These are phyloP conservation scores for Anableps anableps DNA, from an alignment of 2,797 vertebrate genomes.

Conservation along the genomic window DNA sequence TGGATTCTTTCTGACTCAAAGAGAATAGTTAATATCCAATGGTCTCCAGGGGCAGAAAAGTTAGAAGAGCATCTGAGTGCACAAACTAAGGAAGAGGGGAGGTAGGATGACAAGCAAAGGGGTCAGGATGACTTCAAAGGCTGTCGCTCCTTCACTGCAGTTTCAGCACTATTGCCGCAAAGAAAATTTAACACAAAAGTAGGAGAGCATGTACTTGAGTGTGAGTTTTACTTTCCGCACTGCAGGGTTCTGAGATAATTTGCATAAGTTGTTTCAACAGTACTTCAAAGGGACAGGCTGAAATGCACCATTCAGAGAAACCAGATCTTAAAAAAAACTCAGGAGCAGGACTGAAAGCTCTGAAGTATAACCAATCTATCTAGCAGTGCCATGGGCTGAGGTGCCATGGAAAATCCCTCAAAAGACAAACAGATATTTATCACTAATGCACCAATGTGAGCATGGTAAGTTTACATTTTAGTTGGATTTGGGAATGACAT, in stretches of 20 bases:
- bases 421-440: background rate
- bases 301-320: slow-evolving; percentile 52
- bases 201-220: slow-evolving; percentile 26
- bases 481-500: no score
- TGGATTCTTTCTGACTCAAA: slow-evolving; percentile 34
- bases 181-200: slow-evolving; percentile 46
- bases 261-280: slow-evolving; percentile 70
- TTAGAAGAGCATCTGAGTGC: background rate
- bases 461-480: background rate
- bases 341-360: slow-evolving; percentile 15
- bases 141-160: slow-evolving; percentile 23
- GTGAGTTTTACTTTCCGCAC: slow-evolving; percentile 33
- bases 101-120: slow-evolving; percentile 26
- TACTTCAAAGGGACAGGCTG: slow-evolving; percentile 66
- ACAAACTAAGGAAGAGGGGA: slow-evolving; percentile 10
- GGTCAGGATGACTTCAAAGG: slow-evolving; percentile 65
- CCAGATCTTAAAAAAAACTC: slow-evolving; percentile 27
- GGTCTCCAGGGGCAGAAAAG: slow-evolving; percentile 19
- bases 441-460: background rate
- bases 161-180: slow-evolving; percentile 28
- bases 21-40: slow-evolving; percentile 45
- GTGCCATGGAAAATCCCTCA: background rate
- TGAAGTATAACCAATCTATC: background rate
- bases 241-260: slow-evolving; percentile 56
- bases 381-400: background rate